Evolutionary conservation across 1,140 invertebrate species (phyloP).

Genomic region (Chelonus insularis): DNA sequence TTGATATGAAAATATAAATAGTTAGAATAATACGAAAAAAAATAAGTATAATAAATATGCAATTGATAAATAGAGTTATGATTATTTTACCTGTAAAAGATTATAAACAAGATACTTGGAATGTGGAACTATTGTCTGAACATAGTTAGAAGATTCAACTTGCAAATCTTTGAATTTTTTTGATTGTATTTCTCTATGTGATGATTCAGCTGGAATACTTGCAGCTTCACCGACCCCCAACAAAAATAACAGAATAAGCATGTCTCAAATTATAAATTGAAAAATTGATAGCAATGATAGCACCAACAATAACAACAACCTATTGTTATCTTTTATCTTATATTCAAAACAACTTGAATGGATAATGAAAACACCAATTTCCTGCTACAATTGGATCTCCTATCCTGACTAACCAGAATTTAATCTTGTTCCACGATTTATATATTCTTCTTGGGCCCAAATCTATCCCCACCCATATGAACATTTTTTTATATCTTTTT

Average conservation of each 20-base stretch:
- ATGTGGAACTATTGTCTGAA: neutral
- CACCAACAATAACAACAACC: too few relatives aligned
- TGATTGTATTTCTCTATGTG: neutral
- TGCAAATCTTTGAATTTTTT: neutral
- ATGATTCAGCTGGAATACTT: neutral
- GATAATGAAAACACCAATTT: too few relatives aligned
- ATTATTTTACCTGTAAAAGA: conserved; percentile 16
- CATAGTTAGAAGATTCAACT: neutral
- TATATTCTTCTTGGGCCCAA: conserved; percentile 31
- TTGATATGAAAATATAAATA: too few relatives aligned
- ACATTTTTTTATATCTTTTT: conserved; percentile 18
- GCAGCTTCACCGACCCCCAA: neutral
- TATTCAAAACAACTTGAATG: too few relatives aligned
- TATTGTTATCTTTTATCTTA: too few relatives aligned
- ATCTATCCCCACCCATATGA: conserved; percentile 19
- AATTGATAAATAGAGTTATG: neutral
- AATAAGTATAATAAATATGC: neutral
- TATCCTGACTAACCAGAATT: conserved; percentile 28
- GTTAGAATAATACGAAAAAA: too few relatives aligned
- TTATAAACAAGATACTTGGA: conserved; percentile 16
- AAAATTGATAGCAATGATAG: neutral
- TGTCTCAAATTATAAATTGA: conserved; percentile 8
- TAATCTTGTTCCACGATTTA: conserved; percentile 21
- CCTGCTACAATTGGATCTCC: neutral
- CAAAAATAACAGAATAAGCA: neutral